These are phyloP conservation scores for Tupaia chinensis DNA, from an alignment of 2,113 vertebrate species.

Conservation along the genomic window DNA sequence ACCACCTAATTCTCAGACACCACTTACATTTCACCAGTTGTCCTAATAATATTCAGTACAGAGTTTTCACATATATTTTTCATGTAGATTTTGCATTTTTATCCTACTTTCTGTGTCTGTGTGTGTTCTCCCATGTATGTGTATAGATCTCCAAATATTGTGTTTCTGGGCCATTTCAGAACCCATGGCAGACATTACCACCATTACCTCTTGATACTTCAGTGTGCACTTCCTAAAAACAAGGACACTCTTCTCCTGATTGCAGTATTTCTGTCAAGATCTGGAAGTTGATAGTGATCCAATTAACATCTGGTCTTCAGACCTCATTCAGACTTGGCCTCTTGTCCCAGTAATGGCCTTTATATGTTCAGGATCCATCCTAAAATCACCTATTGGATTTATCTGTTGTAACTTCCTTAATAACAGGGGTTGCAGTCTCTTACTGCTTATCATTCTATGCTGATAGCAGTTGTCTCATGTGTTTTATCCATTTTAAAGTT, in stretches of 20 bases:
- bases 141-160: not conserved
- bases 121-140: no score
- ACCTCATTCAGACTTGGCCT: not conserved
- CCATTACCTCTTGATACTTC: not conserved
- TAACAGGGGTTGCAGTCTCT: not conserved
- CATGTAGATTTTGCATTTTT: not conserved
- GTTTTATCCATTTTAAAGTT: not conserved
- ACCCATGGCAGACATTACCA: not conserved
- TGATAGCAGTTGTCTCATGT: not conserved
- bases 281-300: not conserved
- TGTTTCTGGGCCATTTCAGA: not conserved
- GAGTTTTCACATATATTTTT: not conserved
- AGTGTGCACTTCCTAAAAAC: not conserved
- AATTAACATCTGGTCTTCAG: not conserved
- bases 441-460: not conserved
- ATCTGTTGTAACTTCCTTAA: not conserved
- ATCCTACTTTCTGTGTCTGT: not conserved
- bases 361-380: conserved; percentile 24
- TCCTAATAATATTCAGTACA: not conserved
- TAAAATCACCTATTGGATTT: not conserved
- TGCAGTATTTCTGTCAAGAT: not conserved
- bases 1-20: not conserved
- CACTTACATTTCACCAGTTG: not conserved
- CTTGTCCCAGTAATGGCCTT: not conserved
- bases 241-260: not conserved